These are phyloP conservation scores for Plecotus auritus DNA, from an alignment of 2,113 vertebrate genomes.

Conservation along the genomic window DNA sequence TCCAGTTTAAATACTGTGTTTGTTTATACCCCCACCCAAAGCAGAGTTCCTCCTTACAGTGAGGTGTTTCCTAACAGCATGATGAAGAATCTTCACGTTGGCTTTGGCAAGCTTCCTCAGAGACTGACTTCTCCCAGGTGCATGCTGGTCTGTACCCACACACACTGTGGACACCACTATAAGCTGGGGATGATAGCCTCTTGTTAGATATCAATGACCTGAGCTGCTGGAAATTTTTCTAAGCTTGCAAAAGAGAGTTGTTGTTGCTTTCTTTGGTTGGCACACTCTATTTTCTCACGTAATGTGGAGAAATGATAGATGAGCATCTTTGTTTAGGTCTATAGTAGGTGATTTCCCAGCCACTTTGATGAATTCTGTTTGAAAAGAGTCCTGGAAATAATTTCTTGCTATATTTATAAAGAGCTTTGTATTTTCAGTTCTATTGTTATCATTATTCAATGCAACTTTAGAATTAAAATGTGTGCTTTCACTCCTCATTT, in stretches of 20 bases:
- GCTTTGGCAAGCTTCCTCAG: neutral
- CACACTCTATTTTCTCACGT: neutral
- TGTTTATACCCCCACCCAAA: neutral
- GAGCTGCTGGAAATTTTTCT: neutral
- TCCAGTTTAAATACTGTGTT: neutral
- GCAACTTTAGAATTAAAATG: constrained; percentile 40
- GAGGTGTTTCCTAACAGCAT: neutral
- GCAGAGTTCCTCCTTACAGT: constrained; percentile 20
- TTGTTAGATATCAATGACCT: neutral
- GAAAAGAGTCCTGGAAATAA: constrained; percentile 44
- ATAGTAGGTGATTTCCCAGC: constrained; percentile 16
- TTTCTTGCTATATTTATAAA: constrained; percentile 52
- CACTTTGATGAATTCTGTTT: constrained; percentile 22
- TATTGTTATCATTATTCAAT: neutral
- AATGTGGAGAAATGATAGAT: neutral
- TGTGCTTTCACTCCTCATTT: neutral
- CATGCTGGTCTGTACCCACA: neutral
- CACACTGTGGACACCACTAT: neutral
- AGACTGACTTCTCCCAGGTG: neutral
- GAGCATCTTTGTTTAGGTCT: constrained; percentile 32
- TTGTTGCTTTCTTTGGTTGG: constrained; percentile 8
- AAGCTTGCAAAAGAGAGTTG: neutral
- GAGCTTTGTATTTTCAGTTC: neutral
- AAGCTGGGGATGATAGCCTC: neutral
- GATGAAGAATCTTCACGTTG: neutral